These are phyloP conservation scores for Protonemura montana DNA, from an alignment of 2,888 invertebrate genomes.

Conservation along the genomic window DNA sequence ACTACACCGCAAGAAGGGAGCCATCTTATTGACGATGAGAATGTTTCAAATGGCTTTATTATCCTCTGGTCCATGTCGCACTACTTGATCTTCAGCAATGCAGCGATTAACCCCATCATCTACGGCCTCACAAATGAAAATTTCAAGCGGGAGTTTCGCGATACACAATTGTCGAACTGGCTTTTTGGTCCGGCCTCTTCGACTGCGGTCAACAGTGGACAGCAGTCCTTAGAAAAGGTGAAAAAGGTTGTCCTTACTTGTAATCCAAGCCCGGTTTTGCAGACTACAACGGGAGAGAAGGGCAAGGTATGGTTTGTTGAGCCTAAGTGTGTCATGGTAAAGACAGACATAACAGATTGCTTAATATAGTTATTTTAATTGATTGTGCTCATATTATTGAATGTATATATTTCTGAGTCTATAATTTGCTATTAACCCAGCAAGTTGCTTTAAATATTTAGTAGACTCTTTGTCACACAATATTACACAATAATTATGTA, in stretches of 20 bases:
- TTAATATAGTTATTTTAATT: conserved; percentile 15
- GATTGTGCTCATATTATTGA: no score
- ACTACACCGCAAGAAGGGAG: conserved; percentile 26
- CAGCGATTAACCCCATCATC: conserved; percentile 78
- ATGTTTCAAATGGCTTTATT: conserved; percentile 60
- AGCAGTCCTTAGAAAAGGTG: neutral
- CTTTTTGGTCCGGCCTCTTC: conserved; percentile 42
- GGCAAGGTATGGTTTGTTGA: conserved; percentile 22
- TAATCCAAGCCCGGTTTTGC: neutral
- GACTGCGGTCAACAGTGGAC: neutral
- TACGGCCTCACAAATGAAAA: conserved; percentile 78
- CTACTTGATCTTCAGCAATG: conserved; percentile 74
- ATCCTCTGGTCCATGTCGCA: conserved; percentile 73
- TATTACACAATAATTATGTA: no score
- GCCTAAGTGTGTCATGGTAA: conserved; percentile 24
- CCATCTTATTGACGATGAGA: conserved; percentile 39
- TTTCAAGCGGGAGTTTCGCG: conserved; percentile 69
- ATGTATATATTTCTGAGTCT: neutral
- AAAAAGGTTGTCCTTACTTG: neutral
- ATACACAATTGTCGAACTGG: conserved; percentile 44
- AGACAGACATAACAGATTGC: conserved; percentile 40
- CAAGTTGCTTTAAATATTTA: no score
- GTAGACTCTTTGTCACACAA: no score
- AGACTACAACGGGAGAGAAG: conserved; percentile 17
- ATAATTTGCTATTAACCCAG: no score